Evolutionary conservation across 2,888 invertebrate species (phyloP), one percentile per base, ranked within the genome.

Genomic region (Endomychus coccineus): DNA sequence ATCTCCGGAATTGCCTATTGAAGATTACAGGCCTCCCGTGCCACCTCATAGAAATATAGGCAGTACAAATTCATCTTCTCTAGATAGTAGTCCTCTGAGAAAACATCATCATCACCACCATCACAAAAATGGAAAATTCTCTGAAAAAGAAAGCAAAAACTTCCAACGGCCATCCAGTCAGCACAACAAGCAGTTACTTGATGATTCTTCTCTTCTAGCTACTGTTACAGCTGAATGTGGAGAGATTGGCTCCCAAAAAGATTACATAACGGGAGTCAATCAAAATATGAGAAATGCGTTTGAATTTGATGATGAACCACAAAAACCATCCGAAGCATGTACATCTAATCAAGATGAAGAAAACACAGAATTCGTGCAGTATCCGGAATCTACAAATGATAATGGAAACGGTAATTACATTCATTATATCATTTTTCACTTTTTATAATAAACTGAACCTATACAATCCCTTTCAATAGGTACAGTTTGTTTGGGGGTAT

Each of bases 11-110:
- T 31, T 31, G 1, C 17, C 31, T n/a, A 31, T 31, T 16, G 36
- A 37, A 9, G 84, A 85, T 47, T 88, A 89, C 68, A 76, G 83
- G 49, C 88, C 89, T 3, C 88, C 88, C n/a, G 85, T 89, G 36
- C 89, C 89, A 13, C 90, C 87, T 16, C 89, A 89, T 59, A 73
- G 88, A 49, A 84, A 82, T 12, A 11, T 40, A 11, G 4, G 11
- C 9, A 5, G 27, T 21, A 3, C 21, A 16, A 36, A 16, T 16
- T 1, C 64, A n/a, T 51, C 45, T 34, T 46, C 49, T 9, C 17
- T 43, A n/a, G 51, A 53, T 28, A 37, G 35, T 27, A 41, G 42
- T 27, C 52, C 52, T 13, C 64, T 56, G 16, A 51, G 56, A 31
- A 64, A 61, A 45, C 64, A 62, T 42, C 68, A 64, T 45, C 68